A percentile compares a stretch with the other conserved stretches of the same genome.
These are phyloP conservation scores for Aptenodytes patagonicus DNA, from an alignment of 2,113 vertebrate species.

Conservation along the genomic window DNA sequence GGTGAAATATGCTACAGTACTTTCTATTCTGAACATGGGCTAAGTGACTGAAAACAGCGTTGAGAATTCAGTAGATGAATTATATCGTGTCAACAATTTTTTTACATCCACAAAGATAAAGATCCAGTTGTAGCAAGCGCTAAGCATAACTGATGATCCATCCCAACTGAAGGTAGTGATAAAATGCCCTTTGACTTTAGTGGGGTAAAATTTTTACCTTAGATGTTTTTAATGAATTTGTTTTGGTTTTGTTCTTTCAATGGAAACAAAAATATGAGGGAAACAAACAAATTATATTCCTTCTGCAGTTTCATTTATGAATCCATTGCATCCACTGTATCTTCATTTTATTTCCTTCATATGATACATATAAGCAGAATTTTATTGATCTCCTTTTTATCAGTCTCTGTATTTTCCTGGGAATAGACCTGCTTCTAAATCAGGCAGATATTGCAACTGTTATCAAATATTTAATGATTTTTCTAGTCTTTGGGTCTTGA, in stretches of 20 bases:
- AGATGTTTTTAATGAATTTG: neutral
- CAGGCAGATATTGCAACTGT: conserved; percentile 23
- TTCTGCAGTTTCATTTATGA: neutral
- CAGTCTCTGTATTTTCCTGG: neutral
- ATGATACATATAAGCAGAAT: neutral
- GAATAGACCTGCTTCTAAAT: conserved; percentile 39
- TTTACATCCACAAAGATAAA: neutral
- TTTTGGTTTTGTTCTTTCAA: neutral
- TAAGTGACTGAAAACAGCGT: neutral
- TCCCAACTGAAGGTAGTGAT: neutral
- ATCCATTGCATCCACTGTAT: neutral
- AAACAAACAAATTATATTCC: neutral
- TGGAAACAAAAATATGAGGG: neutral
- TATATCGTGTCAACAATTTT: neutral
- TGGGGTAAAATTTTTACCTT: neutral
- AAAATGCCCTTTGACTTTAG: neutral
- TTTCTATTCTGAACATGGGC: neutral
- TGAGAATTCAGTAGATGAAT: neutral
- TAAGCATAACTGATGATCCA: neutral
- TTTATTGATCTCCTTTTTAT: conserved; percentile 48
- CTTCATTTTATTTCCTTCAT: conserved; percentile 21
- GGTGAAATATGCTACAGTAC: neutral
- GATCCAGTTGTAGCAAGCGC: neutral
- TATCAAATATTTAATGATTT: conserved; percentile 56
- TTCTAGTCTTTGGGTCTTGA: conserved; percentile 8